Conservation (phyloP, 2,888 invertebrate genomes). For the Steinernema carpocapsae region DNA sequence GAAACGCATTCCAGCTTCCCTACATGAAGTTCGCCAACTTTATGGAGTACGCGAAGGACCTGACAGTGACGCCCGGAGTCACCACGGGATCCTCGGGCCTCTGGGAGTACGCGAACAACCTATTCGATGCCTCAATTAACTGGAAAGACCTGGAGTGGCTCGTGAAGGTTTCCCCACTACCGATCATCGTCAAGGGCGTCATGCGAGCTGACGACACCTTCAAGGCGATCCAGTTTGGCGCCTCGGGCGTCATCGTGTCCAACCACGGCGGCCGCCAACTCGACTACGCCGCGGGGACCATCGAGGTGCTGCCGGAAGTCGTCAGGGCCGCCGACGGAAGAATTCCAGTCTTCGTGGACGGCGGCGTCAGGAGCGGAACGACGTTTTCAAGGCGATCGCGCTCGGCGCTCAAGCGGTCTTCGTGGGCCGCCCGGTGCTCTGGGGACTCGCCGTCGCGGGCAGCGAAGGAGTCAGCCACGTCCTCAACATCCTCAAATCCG, state of each 20-base stretch:
- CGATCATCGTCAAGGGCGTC: slow-evolving; percentile 64
- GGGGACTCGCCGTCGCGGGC: slow-evolving; percentile 60
- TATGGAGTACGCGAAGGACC: slow-evolving; percentile 69
- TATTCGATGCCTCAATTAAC: slow-evolving; percentile 82
- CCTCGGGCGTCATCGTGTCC: slow-evolving; percentile 83
- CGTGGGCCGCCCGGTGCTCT: slow-evolving; percentile 69
- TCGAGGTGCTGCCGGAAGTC: slow-evolving; percentile 62
- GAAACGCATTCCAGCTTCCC: slow-evolving; percentile 36
- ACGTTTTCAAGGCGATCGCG: slow-evolving; percentile 87
- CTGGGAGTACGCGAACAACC: slow-evolving; percentile 78
- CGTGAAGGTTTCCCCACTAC: slow-evolving; percentile 43
- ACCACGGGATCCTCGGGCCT: slow-evolving; percentile 77
- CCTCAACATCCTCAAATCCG: slow-evolving; percentile 55
- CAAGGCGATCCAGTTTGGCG: slow-evolving; percentile 79
- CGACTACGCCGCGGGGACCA: slow-evolving; percentile 81
- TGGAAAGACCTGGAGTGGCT: slow-evolving; percentile 90
- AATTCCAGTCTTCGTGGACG: slow-evolving; percentile 64
- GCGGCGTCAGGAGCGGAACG: slow-evolving; percentile 72
- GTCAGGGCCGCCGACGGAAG: slow-evolving; percentile 51
- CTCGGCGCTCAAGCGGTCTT: slow-evolving; percentile 85
- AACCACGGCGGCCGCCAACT: slow-evolving; percentile 89
- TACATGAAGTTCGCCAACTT: slow-evolving; percentile 51
- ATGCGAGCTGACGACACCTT: slow-evolving; percentile 80
- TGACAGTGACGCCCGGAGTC: slow-evolving; percentile 71
- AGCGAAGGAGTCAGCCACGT: slow-evolving; percentile 59